Evolutionary conservation across 2,888 invertebrate species (phyloP).

Genomic region (Phymatocera aterrima): DNA sequence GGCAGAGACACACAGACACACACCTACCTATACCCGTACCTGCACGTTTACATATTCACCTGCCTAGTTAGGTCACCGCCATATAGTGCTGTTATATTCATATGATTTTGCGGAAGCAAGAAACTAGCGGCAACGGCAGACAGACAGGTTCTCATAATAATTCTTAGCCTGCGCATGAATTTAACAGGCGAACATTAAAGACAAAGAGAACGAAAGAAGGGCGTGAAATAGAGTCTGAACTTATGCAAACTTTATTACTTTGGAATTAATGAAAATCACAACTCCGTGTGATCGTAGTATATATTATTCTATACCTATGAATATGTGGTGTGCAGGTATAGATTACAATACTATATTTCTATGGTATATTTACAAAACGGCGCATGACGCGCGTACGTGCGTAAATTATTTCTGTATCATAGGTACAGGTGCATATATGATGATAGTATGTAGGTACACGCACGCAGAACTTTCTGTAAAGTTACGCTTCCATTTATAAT

Average conservation of each 20-base stretch:
- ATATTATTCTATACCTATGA: neutral
- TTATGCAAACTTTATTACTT: neutral
- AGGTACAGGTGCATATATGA: too few relatives aligned
- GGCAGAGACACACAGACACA: too few relatives aligned
- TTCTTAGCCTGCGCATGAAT: neutral
- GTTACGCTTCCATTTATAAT: too few relatives aligned
- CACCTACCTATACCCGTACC: neutral
- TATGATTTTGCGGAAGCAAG: slow-evolving; percentile 11
- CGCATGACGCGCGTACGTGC: neutral
- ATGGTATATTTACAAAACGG: neutral
- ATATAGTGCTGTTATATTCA: slow-evolving; percentile 3
- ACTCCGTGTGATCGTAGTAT: neutral
- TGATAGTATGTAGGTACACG: too few relatives aligned
- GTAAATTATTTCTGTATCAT: neutral
- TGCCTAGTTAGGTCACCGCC: too few relatives aligned
- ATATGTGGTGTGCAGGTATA: too few relatives aligned
- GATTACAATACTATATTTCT: neutral
- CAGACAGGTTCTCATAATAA: neutral
- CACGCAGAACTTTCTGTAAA: too few relatives aligned
- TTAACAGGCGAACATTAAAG: neutral
- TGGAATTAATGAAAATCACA: too few relatives aligned
- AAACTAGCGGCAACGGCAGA: too few relatives aligned
- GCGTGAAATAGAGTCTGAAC: neutral
- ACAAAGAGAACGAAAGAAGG: neutral
- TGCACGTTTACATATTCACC: too few relatives aligned